Evolutionary conservation across 2,113 vertebrate genomes (phyloP).

Genomic region (Dipodomys stephensi): DNA sequence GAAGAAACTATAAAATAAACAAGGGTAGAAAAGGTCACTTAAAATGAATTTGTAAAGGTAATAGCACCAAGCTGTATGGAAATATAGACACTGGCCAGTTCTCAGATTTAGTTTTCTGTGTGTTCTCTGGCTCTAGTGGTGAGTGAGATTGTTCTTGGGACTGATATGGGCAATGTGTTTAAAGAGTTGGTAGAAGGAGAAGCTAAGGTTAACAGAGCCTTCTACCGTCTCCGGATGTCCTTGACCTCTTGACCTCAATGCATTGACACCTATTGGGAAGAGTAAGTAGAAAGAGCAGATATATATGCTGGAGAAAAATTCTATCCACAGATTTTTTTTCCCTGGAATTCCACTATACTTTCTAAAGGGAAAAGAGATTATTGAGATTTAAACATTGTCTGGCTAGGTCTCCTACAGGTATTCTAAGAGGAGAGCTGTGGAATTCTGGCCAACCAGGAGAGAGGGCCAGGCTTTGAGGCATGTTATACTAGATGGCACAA

Average conservation of each 20-base stretch:
- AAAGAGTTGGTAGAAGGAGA: background rate
- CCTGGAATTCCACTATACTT: slow-evolving; percentile 35
- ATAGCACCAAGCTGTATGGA: no score
- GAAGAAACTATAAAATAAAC: no score
- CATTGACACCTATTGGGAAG: background rate
- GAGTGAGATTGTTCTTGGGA: background rate
- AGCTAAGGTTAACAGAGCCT: background rate
- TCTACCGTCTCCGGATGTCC: background rate
- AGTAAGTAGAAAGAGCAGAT: slow-evolving; percentile 1
- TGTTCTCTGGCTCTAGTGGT: background rate
- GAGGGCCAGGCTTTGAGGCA: background rate
- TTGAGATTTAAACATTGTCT: slow-evolving; percentile 59
- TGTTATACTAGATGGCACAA: background rate
- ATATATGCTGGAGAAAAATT: background rate
- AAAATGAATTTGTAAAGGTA: no score
- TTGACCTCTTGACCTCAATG: background rate
- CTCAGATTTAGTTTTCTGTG: background rate
- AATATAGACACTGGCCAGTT: no score
- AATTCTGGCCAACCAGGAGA: background rate
- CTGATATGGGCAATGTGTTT: background rate
- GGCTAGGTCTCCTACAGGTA: background rate
- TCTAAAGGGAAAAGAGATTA: slow-evolving; percentile 57
- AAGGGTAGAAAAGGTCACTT: no score
- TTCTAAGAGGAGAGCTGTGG: background rate
- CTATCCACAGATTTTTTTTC: background rate